phyloP scores from a whole-genome alignment of 1,140 invertebrate species.

The Pogonomyrmex barbatus region DNA sequence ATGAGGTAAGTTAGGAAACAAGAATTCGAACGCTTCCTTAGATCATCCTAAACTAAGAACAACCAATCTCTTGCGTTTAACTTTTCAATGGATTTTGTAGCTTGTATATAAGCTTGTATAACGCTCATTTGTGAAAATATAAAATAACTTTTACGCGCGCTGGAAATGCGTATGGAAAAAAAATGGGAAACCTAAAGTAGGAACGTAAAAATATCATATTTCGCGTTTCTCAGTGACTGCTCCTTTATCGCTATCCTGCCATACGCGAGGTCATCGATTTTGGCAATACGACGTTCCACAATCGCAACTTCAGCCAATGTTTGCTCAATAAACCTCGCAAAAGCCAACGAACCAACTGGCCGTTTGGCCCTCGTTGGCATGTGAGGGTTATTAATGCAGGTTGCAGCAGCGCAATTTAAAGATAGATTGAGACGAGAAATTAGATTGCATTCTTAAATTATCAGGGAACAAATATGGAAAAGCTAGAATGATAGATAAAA shows the following conservation, averaged over 20 bases:
- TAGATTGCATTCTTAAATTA: neutral
- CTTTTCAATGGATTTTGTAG: slow-evolving; percentile 15
- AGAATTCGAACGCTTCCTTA: slow-evolving; percentile 19
- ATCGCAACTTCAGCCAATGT: slow-evolving; percentile 69
- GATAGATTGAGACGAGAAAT: slow-evolving; percentile 42
- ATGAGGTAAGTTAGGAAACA: slow-evolving; percentile 45
- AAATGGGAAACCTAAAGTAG: neutral
- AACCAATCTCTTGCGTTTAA: slow-evolving; percentile 24
- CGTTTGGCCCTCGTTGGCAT: slow-evolving; percentile 34
- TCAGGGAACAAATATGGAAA: neutral
- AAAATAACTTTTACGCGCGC: neutral
- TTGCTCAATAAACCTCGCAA: slow-evolving; percentile 71
- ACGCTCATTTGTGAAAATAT: neutral
- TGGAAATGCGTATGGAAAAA: neutral
- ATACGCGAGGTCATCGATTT: slow-evolving; percentile 60
- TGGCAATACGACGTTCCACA: slow-evolving; percentile 43
- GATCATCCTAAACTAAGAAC: slow-evolving; percentile 30
- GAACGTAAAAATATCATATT: too few relatives aligned
- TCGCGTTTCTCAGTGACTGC: neutral
- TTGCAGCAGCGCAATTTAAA: slow-evolving; percentile 30
- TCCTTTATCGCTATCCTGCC: slow-evolving; percentile 31
- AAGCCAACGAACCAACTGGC: slow-evolving; percentile 64
- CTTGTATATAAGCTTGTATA: neutral
- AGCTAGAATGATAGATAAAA: neutral
- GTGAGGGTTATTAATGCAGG: slow-evolving; percentile 71